These are phyloP conservation scores for Timema podura DNA, from an alignment of 2,888 invertebrate species.

Conservation along the genomic window DNA sequence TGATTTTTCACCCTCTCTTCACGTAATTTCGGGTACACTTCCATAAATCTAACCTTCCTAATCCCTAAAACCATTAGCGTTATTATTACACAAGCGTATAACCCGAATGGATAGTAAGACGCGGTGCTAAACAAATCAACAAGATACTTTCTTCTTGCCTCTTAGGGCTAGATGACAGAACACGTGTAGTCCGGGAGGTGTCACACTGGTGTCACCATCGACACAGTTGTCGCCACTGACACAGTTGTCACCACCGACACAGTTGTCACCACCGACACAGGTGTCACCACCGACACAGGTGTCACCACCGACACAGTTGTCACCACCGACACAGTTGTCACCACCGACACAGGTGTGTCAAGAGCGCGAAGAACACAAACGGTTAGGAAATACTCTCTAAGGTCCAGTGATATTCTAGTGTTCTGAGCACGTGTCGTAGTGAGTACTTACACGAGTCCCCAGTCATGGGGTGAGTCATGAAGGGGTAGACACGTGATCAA, in stretches of 20 bases:
- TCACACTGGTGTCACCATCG: background rate
- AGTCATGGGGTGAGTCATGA: too few relatives aligned
- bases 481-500: too few relatives aligned
- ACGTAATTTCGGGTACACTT: too few relatives aligned
- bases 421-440: too few relatives aligned
- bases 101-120: background rate
- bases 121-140: background rate
- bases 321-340: background rate
- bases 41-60: too few relatives aligned
- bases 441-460: too few relatives aligned
- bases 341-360: background rate
- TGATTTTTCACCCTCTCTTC: too few relatives aligned
- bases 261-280: background rate
- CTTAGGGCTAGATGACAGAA: background rate
- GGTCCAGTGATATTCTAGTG: too few relatives aligned
- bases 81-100: too few relatives aligned
- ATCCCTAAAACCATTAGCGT: too few relatives aligned
- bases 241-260: background rate
- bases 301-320: background rate
- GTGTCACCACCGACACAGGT: background rate
- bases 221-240: background rate
- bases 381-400: too few relatives aligned
- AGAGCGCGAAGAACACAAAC: too few relatives aligned
- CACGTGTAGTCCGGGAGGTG: background rate
- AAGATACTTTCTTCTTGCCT: background rate